A percentile compares a stretch with the other conserved stretches of the same genome.
Evolutionary conservation across 92 coral and sea anemone genomes (phyloP).

Genomic region (Chrysogorgia sp.): DNA sequence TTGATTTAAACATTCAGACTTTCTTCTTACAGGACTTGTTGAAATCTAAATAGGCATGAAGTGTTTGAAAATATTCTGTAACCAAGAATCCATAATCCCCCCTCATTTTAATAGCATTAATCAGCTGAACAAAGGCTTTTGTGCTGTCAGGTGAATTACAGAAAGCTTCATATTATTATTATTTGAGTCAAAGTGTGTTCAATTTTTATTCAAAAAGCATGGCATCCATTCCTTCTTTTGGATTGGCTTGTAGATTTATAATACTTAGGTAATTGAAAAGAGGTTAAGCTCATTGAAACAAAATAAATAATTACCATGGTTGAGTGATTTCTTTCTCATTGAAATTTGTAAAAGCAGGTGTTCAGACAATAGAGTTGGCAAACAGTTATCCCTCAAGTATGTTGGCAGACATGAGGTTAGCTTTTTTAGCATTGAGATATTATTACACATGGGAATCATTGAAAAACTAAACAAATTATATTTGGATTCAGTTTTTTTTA

Average conservation of each 20-base stretch:
- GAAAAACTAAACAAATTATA: too few species aligned
- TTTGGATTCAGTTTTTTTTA: not conserved
- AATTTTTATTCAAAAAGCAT: not conserved
- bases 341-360: conserved; percentile 45
- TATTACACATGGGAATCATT: not conserved
- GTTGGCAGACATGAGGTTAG: conserved; percentile 22
- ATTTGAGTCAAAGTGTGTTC: not conserved
- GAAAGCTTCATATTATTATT: not conserved
- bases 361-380: conserved; percentile 47
- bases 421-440: not conserved
- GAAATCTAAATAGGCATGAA: too few species aligned
- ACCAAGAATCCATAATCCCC: not conserved
- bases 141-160: not conserved
- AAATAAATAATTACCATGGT: conserved; percentile 43
- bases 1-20: too few species aligned
- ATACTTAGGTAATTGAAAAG: conserved; percentile 19
- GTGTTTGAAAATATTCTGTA: not conserved
- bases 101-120: not conserved
- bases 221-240: not conserved
- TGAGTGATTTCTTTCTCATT: conserved; percentile 46
- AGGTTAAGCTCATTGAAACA: conserved; percentile 37
- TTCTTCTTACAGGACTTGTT: too few species aligned
- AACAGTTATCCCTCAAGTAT: conserved; percentile 52
- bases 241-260: not conserved
- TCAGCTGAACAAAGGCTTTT: not conserved